Evolutionary conservation across 2,113 vertebrate genomes (phyloP), one percentile per base, ranked within the genome.

Genomic region (Pterophyllum scalare): DNA sequence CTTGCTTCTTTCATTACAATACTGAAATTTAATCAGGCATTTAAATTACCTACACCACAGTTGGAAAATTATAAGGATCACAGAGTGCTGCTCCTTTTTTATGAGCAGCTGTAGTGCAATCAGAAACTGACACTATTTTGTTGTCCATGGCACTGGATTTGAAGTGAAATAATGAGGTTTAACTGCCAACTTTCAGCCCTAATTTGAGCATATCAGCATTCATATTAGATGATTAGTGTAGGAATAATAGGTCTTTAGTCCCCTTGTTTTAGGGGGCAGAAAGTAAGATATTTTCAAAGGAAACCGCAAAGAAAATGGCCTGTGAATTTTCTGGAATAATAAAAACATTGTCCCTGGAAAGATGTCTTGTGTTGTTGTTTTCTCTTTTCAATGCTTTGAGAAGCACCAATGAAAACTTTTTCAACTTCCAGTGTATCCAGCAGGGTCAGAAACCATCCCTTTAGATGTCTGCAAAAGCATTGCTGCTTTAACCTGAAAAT

Each of bases 261-360:
- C 49, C 43, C 8, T 49, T 61, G n/a, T 54, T 64, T 64, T 59
- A 24, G 67, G 67, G 46, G 19, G 46, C 26, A 72, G 33, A 40
- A 64, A 65, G 49, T 74, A 38, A 78, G 22, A 58, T 61, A 2
- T 35, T 83, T 72, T 77, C 5, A 81, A 81, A 62, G 52, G 57
- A 64, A 54, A 43, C 43, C 26, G 24, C 46, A 49, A 13, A 72
- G 22, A 85, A 58, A 7, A n/a, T 49, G 57, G 57, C 58, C 28
- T 76, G 56, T 64, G 61, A 58, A 79, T 82, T 77, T 58, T 52
- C 28, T 35, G 52, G 14, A 85, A n/a, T 26, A 64, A 79, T 54
- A 75, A 83, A 59, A 20, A 67, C 75, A 59, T 38, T 65, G 49
- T 67, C 2, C 28, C 38, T 57, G 19, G 40, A 80, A 80, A 74